Conservation (phyloP, 2,888 invertebrate genomes). For the Meta bourneti region DNA sequence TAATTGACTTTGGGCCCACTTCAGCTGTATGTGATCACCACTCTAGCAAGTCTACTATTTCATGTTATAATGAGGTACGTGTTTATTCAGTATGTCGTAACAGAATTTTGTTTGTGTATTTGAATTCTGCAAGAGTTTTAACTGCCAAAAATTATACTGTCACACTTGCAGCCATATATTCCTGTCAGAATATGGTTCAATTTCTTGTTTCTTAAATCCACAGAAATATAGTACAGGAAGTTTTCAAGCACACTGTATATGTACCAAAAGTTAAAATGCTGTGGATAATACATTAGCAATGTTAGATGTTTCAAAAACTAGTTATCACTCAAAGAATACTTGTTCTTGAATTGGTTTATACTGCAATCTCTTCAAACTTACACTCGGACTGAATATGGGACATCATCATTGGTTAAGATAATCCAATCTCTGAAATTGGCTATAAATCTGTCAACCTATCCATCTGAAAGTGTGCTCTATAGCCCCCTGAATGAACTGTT, state of each 20-base stretch:
- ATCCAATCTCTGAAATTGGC: too few relatives aligned
- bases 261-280: background rate
- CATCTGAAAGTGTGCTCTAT: too few relatives aligned
- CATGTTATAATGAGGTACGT: constrained; percentile 66
- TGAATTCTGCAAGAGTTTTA: background rate
- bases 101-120: background rate
- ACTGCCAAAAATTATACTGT: background rate
- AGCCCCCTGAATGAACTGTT: too few relatives aligned
- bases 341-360: too few relatives aligned
- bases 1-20: constrained; percentile 80
- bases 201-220: too few relatives aligned
- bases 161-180: background rate
- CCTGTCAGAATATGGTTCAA: background rate
- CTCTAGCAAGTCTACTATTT: constrained; percentile 53
- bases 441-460: too few relatives aligned
- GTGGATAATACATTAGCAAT: background rate
- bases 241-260: background rate
- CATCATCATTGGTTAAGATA: too few relatives aligned
- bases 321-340: too few relatives aligned
- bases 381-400: too few relatives aligned
- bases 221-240: too few relatives aligned
- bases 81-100: background rate
- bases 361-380: too few relatives aligned
- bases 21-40: constrained; percentile 67
- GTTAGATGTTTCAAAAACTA: too few relatives aligned